Conservation (phyloP, 2,113 vertebrate species). For the Epinephelus lanceolatus region DNA sequence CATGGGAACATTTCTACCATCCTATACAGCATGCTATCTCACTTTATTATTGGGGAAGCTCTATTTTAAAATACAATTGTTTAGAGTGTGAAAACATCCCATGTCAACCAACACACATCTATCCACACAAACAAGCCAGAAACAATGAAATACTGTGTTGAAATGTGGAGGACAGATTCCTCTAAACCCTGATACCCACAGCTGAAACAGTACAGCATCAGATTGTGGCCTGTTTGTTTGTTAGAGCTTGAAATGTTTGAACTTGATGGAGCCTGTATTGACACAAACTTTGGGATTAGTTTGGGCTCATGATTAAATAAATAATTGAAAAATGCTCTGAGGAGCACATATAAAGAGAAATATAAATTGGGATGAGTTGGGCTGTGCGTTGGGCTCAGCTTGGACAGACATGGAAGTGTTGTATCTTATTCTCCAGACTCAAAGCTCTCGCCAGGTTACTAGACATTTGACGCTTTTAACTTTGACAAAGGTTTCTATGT, state of each 20-base stretch:
- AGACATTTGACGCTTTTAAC: conserved; percentile 10
- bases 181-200: not conserved
- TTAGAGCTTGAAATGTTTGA: not conserved
- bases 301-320: not conserved
- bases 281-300: conserved; percentile 1
- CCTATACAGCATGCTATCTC: not conserved
- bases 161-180: not conserved
- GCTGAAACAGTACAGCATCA: not conserved
- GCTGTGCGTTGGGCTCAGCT: not conserved
- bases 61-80: not conserved
- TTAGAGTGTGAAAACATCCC: not conserved
- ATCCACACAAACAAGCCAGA: conserved; percentile 9
- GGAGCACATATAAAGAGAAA: not conserved
- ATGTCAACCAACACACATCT: not conserved
- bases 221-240: not conserved
- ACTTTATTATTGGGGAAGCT: not conserved
- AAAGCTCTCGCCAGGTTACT: conserved; percentile 18
- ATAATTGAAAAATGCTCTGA: not conserved
- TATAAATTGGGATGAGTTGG: not conserved
- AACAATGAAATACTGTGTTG: not conserved
- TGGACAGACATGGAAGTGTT: conserved; percentile 9
- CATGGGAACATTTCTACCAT: not conserved
- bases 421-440: conserved; percentile 1
- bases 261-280: not conserved
- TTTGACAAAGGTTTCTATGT: conserved; percentile 26